These are phyloP conservation scores for Lytechinus pictus DNA, from an alignment of 35 echinoderm and acorn worm genomes.

Conservation along the genomic window DNA sequence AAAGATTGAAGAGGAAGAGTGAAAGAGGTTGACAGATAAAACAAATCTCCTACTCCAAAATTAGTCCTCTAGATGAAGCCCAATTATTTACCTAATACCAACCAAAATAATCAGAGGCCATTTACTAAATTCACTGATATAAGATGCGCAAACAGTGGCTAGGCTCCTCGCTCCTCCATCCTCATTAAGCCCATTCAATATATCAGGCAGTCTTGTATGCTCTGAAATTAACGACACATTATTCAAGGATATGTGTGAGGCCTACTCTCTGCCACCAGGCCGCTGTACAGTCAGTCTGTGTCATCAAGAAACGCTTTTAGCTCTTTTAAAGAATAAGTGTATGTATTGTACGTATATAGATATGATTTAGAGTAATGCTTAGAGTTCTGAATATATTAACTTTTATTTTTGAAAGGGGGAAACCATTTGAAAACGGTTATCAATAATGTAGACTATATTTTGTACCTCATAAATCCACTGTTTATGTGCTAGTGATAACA, in stretches of 20 bases:
- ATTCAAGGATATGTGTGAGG: conserved; percentile 1
- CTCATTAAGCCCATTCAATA: conserved; percentile 18
- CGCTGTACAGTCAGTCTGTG: not conserved
- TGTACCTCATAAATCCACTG: not conserved
- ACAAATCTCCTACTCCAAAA: not conserved
- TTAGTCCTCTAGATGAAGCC: not conserved
- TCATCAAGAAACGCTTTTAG: not conserved
- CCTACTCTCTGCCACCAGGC: not conserved
- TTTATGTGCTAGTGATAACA: not conserved
- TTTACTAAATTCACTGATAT: conserved; percentile 14
- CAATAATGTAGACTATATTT: not conserved
- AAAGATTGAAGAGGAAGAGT: not conserved
- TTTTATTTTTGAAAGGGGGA: not conserved
- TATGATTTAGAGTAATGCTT: not conserved
- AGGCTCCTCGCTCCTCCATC: not conserved
- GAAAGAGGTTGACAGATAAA: not conserved
- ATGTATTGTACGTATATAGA: not conserved
- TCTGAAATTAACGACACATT: conserved; percentile 5
- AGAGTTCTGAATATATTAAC: not conserved
- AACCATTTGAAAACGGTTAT: not conserved
- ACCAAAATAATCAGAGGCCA: not conserved
- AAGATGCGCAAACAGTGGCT: conserved; percentile 3
- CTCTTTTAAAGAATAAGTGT: not conserved
- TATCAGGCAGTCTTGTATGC: conserved; percentile 8
- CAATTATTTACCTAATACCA: conserved; percentile 19